phyloP scores from a whole-genome alignment of 2,797 vertebrate species.

The Echeneis naucrates region DNA sequence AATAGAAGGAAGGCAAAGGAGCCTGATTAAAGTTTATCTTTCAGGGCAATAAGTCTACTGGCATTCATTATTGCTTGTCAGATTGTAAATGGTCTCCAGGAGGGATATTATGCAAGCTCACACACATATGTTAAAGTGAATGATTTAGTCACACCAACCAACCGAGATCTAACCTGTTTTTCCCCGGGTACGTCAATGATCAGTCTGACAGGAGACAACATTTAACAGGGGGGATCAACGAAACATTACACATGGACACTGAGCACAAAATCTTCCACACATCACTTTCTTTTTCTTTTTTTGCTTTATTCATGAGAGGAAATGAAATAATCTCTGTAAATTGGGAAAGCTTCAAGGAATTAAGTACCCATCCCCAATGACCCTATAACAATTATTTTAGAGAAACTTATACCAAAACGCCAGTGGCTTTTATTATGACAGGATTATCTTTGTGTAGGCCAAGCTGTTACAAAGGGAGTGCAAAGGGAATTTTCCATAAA shows the following conservation, averaged over 20 bases:
- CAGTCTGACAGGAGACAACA: slow-evolving; percentile 59
- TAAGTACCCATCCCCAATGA: slow-evolving; percentile 50
- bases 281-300: slow-evolving; percentile 21
- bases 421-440: slow-evolving; percentile 36
- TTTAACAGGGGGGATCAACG: slow-evolving; percentile 29
- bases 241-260: slow-evolving; percentile 19
- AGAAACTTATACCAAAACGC: slow-evolving; percentile 30
- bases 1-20: slow-evolving; percentile 80
- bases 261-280: slow-evolving; percentile 14
- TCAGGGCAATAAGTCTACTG: slow-evolving; percentile 86
- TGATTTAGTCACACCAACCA: slow-evolving; percentile 74
- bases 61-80: slow-evolving; percentile 88
- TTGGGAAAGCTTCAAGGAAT: slow-evolving; percentile 57
- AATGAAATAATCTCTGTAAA: slow-evolving; percentile 59
- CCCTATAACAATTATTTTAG: slow-evolving; percentile 47
- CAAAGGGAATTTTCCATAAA: slow-evolving; percentile 19
- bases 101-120: slow-evolving; percentile 84
- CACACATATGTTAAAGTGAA: slow-evolving; percentile 79
- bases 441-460: slow-evolving; percentile 41
- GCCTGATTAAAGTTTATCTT: slow-evolving; percentile 91
- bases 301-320: slow-evolving; percentile 54
- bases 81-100: slow-evolving; percentile 85
- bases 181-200: slow-evolving; percentile 64
- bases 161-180: slow-evolving; percentile 77
- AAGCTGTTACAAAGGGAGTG: slow-evolving; percentile 44